Evolutionary conservation across 2,888 invertebrate genomes (phyloP).

Genomic region (Crematogaster levior): DNA sequence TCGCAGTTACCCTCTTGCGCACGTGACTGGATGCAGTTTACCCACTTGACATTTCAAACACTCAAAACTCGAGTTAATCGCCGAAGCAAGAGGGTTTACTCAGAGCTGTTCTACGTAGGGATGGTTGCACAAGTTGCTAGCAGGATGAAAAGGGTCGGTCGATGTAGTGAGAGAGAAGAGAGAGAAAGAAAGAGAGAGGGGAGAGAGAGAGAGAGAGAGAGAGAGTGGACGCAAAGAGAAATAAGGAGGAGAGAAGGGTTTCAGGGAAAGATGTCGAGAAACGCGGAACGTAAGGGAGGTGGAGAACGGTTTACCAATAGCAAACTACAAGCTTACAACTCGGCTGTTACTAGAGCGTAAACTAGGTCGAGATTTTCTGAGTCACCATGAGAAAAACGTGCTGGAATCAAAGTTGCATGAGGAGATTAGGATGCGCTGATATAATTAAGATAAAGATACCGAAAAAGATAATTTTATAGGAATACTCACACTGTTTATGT

Average conservation of each 20-base stretch:
- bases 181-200: constrained; percentile 23
- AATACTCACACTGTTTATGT: not conserved
- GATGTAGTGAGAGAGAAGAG: constrained; percentile 39
- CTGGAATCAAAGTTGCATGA: constrained; percentile 24
- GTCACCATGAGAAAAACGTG: constrained; percentile 14
- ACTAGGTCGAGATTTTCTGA: constrained; percentile 73
- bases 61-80: constrained; percentile 82
- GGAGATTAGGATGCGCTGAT: constrained; percentile 7
- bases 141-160: constrained; percentile 53
- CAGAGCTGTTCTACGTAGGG: constrained; percentile 59
- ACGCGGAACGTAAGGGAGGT: constrained; percentile 44
- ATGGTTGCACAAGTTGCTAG: constrained; percentile 41
- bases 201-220: constrained; percentile 26
- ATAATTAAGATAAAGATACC: not conserved
- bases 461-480: not conserved
- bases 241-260: constrained; percentile 17
- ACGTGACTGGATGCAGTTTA: constrained; percentile 79
- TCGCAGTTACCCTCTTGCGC: constrained; percentile 72
- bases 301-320: constrained; percentile 74
- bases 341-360: constrained; percentile 76
- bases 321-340: constrained; percentile 76
- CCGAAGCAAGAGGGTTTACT: constrained; percentile 77
- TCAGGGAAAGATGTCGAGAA: constrained; percentile 55
- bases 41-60: constrained; percentile 79
- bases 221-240: not conserved